Base-by-base conservation (phyloP, 2,888 invertebrate species). In the Apamea epomidion region DNA sequence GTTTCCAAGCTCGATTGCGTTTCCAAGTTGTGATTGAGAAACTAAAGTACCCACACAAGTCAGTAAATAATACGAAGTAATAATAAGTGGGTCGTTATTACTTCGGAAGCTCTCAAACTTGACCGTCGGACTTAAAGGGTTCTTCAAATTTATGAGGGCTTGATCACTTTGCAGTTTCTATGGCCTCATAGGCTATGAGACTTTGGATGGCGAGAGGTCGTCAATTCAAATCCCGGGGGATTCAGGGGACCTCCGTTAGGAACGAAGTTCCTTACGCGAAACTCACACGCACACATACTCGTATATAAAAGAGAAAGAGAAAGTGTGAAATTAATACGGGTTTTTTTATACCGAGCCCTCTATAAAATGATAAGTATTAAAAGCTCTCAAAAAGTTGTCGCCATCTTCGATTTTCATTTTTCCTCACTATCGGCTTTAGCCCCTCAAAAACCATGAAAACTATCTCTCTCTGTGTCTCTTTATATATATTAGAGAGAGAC, bases 41-140 rank as follows among this genome's bases (percentile, higher is more conserved):
- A 70, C 75, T 54, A 29, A 74, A 68, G n/a, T 16, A 45, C 48
- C 51, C 21, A 14, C 25, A 42, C n/a, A 81, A 82, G 48, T 69
- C 3, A 32, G 60, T 83, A 69, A 73, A 83, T 76, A 87, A 69
- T 65, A 87, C 62, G n/a, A n/a, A n/a, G n/a, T n/a, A n/a, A n/a
- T n/a, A n/a, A n/a, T n/a, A 68, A 83, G 68, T 5, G 45, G 62
- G 64, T 62, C 42, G 60, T 77, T 83, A 87, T 83, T 83, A 87
- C 83, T 83, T 87, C 51, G 14, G 60, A 65, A 70, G 10, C 76
- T 45, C 51, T 60, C 65, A 42, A 82, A 82, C 86, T 82, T 86
- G 86, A 70, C 82, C 74, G 42, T 54, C 42, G 21, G 16, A 73
- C 82, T 58, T 54, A 29, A 69, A 74, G 64, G 68, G 82, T 12